Conservation (phyloP, 1,140 invertebrate species). For the Periplaneta americana region DNA sequence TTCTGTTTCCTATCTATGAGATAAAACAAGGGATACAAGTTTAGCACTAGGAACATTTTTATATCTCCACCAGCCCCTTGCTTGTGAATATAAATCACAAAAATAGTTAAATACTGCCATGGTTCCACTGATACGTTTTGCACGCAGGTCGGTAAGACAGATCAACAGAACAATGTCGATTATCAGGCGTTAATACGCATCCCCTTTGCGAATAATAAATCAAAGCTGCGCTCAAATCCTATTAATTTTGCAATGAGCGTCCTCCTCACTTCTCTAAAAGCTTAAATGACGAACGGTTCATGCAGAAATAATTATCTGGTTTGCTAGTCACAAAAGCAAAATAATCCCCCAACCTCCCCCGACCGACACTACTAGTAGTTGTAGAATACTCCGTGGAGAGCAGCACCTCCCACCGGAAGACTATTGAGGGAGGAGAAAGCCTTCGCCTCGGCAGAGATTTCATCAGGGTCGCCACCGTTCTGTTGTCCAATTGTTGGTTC, state of each 20-base stretch:
- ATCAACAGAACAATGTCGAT: not conserved
- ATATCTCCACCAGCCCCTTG: no score
- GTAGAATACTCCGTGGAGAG: not conserved
- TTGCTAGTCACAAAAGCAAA: not conserved
- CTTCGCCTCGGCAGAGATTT: no score
- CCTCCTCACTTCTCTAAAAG: not conserved
- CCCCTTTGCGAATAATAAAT: not conserved
- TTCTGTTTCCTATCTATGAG: no score
- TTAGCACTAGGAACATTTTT: no score
- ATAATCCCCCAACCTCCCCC: not conserved
- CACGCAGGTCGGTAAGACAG: no score
- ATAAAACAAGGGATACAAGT: no score
- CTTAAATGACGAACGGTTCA: not conserved
- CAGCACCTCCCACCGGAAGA: not conserved
- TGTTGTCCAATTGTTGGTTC: no score
- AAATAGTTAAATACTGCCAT: no score
- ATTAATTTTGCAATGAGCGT: not conserved
- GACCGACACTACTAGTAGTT: not conserved
- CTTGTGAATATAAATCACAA: no score
- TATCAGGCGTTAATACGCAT: not conserved
- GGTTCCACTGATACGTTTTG: no score
- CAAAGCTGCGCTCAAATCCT: not conserved
- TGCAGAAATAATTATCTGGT: not conserved
- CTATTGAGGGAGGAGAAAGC: no score
- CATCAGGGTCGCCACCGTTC: no score